Conservation (phyloP, 2,888 invertebrate species). For the Drosophila tanythrix region DNA sequence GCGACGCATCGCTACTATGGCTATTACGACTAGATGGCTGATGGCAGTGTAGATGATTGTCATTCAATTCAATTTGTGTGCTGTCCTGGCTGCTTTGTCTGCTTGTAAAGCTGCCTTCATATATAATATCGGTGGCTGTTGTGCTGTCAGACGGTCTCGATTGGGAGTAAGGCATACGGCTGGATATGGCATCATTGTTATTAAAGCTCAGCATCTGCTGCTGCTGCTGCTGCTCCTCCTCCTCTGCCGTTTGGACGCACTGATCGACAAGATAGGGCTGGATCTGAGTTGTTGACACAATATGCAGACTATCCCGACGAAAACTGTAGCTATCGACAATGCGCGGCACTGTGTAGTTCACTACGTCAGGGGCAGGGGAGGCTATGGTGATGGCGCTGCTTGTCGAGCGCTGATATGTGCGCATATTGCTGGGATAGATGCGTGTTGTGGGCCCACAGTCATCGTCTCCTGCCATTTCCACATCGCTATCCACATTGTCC, state of each 20-base stretch:
- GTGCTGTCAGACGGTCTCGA: slow-evolving; percentile 13
- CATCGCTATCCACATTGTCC: slow-evolving; percentile 64
- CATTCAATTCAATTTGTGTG: slow-evolving; percentile 20
- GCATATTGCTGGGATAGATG: slow-evolving; percentile 66
- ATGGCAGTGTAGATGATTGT: slow-evolving; percentile 55
- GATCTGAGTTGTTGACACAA: slow-evolving; percentile 66
- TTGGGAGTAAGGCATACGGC: slow-evolving; percentile 26
- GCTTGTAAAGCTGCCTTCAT: slow-evolving; percentile 2
- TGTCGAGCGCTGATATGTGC: slow-evolving; percentile 64
- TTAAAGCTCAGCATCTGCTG: slow-evolving; percentile 7
- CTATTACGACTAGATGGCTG: slow-evolving; percentile 69
- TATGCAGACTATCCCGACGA: slow-evolving; percentile 70
- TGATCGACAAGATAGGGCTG: slow-evolving; percentile 65
- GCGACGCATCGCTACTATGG: slow-evolving; percentile 59
- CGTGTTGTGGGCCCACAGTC: slow-evolving; percentile 60
- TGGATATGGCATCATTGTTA: slow-evolving; percentile 32
- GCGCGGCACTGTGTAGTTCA: slow-evolving; percentile 59
- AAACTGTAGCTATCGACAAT: slow-evolving; percentile 73
- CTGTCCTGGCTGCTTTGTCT: slow-evolving; percentile 3
- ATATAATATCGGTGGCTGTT: slow-evolving; percentile 22
- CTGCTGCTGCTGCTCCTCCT: slow-evolving; percentile 12
- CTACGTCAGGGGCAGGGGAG: slow-evolving; percentile 8
- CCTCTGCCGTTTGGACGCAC: slow-evolving; percentile 61
- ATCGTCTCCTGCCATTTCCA: slow-evolving; percentile 41
- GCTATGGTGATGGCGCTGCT: slow-evolving; percentile 37